A percentile compares a stretch with the other conserved stretches of the same genome.
Conservation (phyloP, 2,797 vertebrate genomes). For the Sparidentex hasta region DNA sequence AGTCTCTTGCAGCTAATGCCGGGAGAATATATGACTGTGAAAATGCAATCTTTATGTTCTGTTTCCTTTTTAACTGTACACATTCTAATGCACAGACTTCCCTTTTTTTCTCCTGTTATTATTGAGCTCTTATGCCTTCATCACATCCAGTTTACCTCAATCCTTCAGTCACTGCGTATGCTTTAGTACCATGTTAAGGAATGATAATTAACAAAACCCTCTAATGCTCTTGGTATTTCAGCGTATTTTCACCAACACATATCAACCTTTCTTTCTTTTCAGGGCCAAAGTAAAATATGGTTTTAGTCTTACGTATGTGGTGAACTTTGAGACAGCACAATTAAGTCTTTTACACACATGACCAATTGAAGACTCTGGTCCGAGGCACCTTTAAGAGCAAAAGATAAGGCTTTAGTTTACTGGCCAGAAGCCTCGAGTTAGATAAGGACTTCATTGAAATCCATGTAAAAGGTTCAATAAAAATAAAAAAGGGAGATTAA, state of each 20-base stretch:
- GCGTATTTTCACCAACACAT: not conserved
- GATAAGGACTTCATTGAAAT: conserved; percentile 7
- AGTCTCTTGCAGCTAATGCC: not conserved
- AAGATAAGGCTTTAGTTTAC: conserved; percentile 14
- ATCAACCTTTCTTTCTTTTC: not conserved
- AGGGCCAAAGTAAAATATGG: not conserved
- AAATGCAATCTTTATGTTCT: not conserved
- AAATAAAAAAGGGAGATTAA: not conserved
- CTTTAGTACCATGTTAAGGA: not conserved
- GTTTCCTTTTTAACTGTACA: not conserved
- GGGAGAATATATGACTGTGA: not conserved
- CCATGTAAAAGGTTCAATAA: not conserved
- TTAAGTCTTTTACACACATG: not conserved
- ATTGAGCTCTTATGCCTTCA: not conserved
- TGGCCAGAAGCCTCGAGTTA: not conserved
- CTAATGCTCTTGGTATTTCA: not conserved
- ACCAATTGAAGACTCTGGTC: conserved; percentile 3
- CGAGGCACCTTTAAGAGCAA: conserved; percentile 13
- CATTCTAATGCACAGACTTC: not conserved
- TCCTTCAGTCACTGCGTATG: no score
- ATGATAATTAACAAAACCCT: not conserved
- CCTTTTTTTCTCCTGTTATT: no score
- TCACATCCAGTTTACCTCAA: not conserved
- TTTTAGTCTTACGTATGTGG: not conserved
- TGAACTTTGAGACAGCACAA: conserved; percentile 17